These are phyloP conservation scores for Sus cebifrons DNA, from an alignment of 2,797 vertebrate species.

Conservation along the genomic window DNA sequence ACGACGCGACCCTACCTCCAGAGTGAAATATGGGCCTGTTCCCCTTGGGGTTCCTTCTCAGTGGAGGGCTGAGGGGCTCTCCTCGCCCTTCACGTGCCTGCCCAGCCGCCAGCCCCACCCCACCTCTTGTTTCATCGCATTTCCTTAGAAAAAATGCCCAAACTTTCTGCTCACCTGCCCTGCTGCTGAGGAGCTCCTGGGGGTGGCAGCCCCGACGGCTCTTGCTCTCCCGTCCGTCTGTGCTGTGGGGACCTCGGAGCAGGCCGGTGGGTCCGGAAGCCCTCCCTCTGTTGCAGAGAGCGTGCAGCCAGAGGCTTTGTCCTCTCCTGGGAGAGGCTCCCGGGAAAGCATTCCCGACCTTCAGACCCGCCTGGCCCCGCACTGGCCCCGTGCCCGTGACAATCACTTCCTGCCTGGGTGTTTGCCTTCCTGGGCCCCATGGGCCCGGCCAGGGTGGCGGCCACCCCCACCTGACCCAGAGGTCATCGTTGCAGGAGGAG, in stretches of 20 bases:
- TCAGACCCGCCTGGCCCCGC: constrained; percentile 70
- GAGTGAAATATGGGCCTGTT: not conserved
- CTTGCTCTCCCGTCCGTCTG: not conserved
- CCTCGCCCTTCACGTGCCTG: not conserved
- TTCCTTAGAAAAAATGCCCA: not conserved
- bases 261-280: not conserved
- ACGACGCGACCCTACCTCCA: fast-evolving
- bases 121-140: not conserved
- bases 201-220: not conserved
- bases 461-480: constrained; percentile 27
- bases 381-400: constrained; percentile 67
- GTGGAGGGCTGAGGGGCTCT: fast-evolving
- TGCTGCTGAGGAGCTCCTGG: constrained; percentile 53
- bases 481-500: not conserved
- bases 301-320: not conserved
- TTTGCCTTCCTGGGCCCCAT: constrained; percentile 86
- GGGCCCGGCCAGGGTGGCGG: constrained; percentile 77
- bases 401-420: constrained; percentile 80
- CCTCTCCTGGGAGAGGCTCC: constrained; percentile 38
- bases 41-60: not conserved
- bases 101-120: not conserved
- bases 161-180: constrained; percentile 88
- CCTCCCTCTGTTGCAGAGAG: not conserved
- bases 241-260: not conserved
- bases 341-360: constrained; percentile 80